Evolutionary conservation across 2,113 vertebrate species (phyloP).

Genomic region (Heterochromis multidens): DNA sequence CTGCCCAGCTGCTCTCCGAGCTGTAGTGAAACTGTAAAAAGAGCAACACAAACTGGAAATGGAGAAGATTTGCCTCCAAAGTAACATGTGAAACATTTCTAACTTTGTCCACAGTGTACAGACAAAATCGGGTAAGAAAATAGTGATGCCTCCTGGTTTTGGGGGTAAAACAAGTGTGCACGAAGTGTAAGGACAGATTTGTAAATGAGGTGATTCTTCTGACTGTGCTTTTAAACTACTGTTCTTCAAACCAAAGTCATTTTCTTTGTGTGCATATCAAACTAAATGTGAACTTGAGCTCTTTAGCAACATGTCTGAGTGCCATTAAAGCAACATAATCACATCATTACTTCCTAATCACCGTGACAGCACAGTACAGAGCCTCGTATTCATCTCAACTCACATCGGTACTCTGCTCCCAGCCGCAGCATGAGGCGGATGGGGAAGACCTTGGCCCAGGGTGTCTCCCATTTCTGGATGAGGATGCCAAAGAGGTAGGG

Average conservation of each 20-base stretch:
- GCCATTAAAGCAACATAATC: neutral
- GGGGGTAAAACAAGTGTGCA: neutral
- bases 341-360: neutral
- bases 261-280: neutral
- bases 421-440: constrained; percentile 95
- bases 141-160: neutral
- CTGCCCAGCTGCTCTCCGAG: too few species aligned
- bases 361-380: neutral
- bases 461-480: constrained; percentile 99
- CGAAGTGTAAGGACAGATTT: neutral
- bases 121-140: neutral
- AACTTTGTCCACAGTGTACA: neutral
- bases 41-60: too few species aligned
- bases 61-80: too few species aligned
- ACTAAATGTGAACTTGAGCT: neutral
- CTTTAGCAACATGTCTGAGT: neutral
- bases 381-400: constrained; percentile 61
- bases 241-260: neutral
- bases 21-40: too few species aligned
- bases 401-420: constrained; percentile 96
- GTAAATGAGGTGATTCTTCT: neutral
- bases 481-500: constrained; percentile 96
- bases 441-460: constrained; percentile 98
- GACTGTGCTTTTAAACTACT: neutral
- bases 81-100: too few species aligned